Percentiles rank a stretch among this genome's conserved stretches.
Conservation (phyloP, 1,140 invertebrate genomes). For the Bombus waltoni region DNA sequence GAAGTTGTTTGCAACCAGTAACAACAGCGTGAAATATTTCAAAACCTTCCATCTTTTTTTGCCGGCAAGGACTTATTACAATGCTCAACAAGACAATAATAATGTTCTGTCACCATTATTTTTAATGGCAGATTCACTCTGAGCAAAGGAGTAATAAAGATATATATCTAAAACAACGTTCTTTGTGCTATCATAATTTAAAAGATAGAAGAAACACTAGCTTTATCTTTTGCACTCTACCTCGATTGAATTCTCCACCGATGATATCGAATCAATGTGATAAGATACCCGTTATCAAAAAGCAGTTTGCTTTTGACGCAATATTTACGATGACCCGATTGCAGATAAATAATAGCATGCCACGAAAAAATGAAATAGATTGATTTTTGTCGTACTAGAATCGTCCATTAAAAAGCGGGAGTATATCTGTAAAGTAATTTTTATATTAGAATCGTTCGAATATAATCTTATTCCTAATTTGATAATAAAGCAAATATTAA, state of each 20-base stretch:
- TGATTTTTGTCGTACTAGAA: neutral
- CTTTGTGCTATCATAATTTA: neutral
- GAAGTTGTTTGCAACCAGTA: neutral
- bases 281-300: slow-evolving; percentile 61
- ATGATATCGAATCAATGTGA: slow-evolving; percentile 52
- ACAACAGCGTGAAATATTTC: neutral
- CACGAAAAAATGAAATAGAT: neutral
- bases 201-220: neutral
- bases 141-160: neutral
- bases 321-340: slow-evolving; percentile 19
- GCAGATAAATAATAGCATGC: slow-evolving; percentile 15
- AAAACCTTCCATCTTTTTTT: neutral
- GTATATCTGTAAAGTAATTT: neutral
- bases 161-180: neutral
- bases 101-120: neutral
- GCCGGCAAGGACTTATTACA: too few relatives aligned
- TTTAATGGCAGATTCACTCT: neutral
- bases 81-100: too few relatives aligned
- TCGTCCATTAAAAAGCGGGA: neutral
- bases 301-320: slow-evolving; percentile 20
- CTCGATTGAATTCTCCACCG: slow-evolving; percentile 42
- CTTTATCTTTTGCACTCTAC: slow-evolving; percentile 33
- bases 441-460: neutral
- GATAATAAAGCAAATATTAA: neutral
- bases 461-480: neutral